Evolutionary conservation across 2,797 vertebrate species (phyloP), one percentile per base, ranked within the genome.

Genomic region (Channa striata): DNA sequence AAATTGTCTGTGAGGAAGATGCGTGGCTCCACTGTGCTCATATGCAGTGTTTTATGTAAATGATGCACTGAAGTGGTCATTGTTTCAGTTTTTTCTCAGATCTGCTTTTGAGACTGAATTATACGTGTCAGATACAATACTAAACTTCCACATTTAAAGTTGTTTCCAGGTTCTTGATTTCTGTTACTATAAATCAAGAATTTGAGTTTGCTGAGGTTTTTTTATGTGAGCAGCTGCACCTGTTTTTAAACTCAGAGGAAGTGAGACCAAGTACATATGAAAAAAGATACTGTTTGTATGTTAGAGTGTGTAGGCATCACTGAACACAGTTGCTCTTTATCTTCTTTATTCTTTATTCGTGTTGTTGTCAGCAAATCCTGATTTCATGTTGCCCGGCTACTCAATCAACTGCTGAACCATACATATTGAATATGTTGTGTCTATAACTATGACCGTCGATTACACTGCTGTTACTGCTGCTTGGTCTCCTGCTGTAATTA

Each of bases 401-500:
- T 51, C 5, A 6, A 42, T 52, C 12, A 11, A 14, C 25, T 16
- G n/a, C 11, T 8, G 43, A 50, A 25, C 48, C 11, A 11, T 54
- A 13, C 10, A 33, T 51, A 49, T 49, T 47, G 17, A 56, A 8
- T 7, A 17, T 33, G 12, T 37, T 39, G 20, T n/a, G 23, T 47
- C 19, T 37, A 11, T 44, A 34, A 54, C 40, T 51, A 23, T 63
- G 50, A 58, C 25, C 39, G 43, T 42, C 50, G 63, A 59, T 65
- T 53, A 42, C n/a, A 9, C 19, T 50, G 49, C 51, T 33, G 4
- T 25, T 5, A 4, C 37, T 59, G 50, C 54, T 54, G 59, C 65
- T n/a, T 44, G 40, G n/a, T 56, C 25, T 43, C 0, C 14, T 19
- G 21, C 42, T 76, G 66, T 76, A 74, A 61, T 73, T 48, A 63